phyloP scores from a whole-genome alignment of 2,797 vertebrate genomes.

The Telmatherina bonti region DNA sequence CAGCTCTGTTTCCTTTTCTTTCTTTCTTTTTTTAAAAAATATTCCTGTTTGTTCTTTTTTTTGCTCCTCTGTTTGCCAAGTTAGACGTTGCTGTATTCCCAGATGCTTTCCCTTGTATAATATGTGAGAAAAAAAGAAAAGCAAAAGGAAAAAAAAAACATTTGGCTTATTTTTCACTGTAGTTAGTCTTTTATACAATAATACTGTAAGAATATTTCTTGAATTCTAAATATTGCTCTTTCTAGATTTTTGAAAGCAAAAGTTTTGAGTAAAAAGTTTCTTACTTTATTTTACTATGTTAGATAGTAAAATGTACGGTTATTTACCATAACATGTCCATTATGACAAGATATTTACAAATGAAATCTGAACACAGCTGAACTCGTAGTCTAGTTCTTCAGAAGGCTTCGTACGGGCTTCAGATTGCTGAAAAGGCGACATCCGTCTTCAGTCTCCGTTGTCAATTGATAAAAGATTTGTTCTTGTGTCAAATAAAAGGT shows the following conservation, averaged over 20 bases:
- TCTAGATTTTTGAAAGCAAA: conserved; percentile 99
- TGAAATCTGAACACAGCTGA: conserved; percentile 93
- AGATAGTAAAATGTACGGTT: conserved; percentile 99
- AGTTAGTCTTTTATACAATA: conserved; percentile 99
- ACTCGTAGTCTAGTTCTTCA: conserved; percentile 89
- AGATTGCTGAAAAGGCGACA: conserved; percentile 90
- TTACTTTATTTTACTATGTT: conserved; percentile 99
- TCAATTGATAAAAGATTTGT: conserved; percentile 93
- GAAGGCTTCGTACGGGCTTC: conserved; percentile 90
- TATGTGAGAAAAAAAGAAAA: conserved; percentile 88
- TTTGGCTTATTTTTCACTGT: conserved; percentile 99
- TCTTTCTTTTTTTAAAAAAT: conserved; percentile 20
- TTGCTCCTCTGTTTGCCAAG: conserved; percentile 92
- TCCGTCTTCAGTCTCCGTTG: conserved; percentile 90
- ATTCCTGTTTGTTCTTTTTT: conserved; percentile 71
- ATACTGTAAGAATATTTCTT: conserved; percentile 99
- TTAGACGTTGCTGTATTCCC: conserved; percentile 96
- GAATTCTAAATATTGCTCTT: conserved; percentile 99
- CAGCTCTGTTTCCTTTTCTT: conserved; percentile 80
- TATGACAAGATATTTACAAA: conserved; percentile 94
- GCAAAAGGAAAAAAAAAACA: conserved; percentile 86
- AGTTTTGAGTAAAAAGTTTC: conserved; percentile 99
- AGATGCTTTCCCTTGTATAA: conserved; percentile 97
- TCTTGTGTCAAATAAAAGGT: conserved; percentile 94
- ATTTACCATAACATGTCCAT: conserved; percentile 98